Conservation (phyloP, 2,113 vertebrate genomes). For the Aythya baeri region DNA sequence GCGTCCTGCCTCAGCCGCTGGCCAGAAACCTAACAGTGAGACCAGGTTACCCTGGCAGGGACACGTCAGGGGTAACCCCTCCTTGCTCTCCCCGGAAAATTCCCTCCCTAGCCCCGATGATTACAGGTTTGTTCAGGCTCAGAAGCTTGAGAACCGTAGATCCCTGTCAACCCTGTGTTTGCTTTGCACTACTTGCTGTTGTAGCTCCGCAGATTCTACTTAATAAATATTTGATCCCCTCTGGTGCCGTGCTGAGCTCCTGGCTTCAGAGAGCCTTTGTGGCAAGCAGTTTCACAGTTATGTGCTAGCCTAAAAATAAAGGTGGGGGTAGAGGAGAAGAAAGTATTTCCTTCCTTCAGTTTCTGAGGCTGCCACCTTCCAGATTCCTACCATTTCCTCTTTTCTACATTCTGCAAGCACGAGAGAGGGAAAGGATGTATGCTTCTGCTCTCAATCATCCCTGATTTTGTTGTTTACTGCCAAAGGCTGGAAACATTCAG, state of each 20-base stretch:
- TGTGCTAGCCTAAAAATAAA: neutral
- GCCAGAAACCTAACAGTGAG: neutral
- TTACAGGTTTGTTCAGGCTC: neutral
- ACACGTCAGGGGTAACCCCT: neutral
- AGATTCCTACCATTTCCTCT: neutral
- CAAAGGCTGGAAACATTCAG: neutral
- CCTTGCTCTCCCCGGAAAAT: neutral
- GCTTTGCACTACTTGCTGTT: neutral
- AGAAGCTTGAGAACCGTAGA: neutral
- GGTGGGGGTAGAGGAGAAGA: neutral
- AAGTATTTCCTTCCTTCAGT: neutral
- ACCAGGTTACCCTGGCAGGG: neutral
- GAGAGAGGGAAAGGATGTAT: neutral
- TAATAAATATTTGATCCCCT: slow-evolving; percentile 25
- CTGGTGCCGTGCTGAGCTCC: neutral
- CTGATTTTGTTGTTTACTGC: neutral
- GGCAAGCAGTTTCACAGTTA: neutral
- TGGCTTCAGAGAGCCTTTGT: neutral
- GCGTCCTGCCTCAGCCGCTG: neutral
- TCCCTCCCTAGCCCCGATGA: neutral
- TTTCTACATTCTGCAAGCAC: neutral
- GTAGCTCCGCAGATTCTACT: neutral
- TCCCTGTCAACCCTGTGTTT: neutral
- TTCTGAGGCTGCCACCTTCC: neutral
- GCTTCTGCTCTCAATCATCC: neutral